Evolutionary conservation across 2,888 invertebrate species (phyloP).

Genomic region (Himalopsyche kuldschensis): DNA sequence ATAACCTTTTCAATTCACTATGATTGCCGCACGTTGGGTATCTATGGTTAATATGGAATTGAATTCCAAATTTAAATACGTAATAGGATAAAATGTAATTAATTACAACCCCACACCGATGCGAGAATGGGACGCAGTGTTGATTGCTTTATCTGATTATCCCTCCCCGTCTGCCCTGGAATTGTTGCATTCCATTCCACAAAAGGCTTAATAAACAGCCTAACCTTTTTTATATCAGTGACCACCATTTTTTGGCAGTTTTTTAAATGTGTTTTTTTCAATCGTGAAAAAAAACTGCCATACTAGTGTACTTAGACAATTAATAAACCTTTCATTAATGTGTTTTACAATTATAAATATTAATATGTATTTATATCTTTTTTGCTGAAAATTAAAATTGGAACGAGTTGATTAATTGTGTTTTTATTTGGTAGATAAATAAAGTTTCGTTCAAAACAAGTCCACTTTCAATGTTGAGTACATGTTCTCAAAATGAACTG

Average conservation of each 20-base stretch:
- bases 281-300: no score
- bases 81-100: neutral
- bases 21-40: neutral
- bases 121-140: neutral
- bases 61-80: neutral
- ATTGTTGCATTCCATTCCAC: neutral
- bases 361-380: no score
- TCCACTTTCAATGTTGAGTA: no score
- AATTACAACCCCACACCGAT: neutral
- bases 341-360: no score
- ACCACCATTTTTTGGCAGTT: neutral
- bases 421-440: no score
- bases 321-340: no score
- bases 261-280: no score
- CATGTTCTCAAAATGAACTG: no score
- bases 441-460: no score
- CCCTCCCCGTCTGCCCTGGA: neutral
- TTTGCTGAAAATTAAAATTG: no score
- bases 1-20: neutral
- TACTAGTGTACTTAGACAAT: no score
- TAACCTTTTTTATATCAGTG: neutral
- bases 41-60: neutral
- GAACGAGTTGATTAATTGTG: no score
- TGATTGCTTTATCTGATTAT: slow-evolving; percentile 1
- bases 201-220: neutral